Evolutionary conservation across 1,140 invertebrate species (phyloP), one percentile per base, ranked within the genome.

Genomic region (Drosophila varians): DNA sequence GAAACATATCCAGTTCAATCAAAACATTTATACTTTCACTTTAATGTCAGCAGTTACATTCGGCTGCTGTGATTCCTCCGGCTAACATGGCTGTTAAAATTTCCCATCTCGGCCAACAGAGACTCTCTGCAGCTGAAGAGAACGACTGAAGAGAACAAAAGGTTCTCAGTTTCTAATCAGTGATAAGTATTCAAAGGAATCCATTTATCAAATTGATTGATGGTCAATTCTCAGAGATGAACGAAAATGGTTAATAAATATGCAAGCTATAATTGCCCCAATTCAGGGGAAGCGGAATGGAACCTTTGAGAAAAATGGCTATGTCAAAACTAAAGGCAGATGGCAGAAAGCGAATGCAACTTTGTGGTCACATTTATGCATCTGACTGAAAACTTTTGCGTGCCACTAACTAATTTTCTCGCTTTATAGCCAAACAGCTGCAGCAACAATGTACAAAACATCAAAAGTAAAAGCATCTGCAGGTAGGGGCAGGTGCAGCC

Each of bases 91-190:
- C 60, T 75, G 79, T 62, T 83, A 70, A 77, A 83, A 83, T 74
- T 66, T 83, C 78, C 78, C 74, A 43, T 8, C 4, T 34, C n/a
- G 2, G n/a, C 5, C 12, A 7, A 28, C 12, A 14, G 11, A 11
- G 3, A 12, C n/a, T n/a, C n/a, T n/a, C n/a, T n/a, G 3, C 1
- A 77, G 82, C 78, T 74, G 74, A 83, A 83, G 78, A 83, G 78
- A 74, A 56, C 14, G 2, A 0, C 2, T 57, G 38, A 23, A 8
- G n/a, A 23, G 21, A 19, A 31, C 6, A 16, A 8, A 12, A 4
- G 4, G 8, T 23, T 4, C 8, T 26, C 19, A 14, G 34, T 8
- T n/a, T 36, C 26, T 19, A 26, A 38, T 36, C 16, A 16, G 11
- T 60, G 54, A 46, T 62, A 60, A 60, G 40, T 9, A 62, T 46